A percentile compares a stretch with the other conserved stretches of the same genome.
These are phyloP conservation scores for Sebastiscus albofasciatus DNA, from an alignment of 2,797 vertebrate species.

Conservation along the genomic window DNA sequence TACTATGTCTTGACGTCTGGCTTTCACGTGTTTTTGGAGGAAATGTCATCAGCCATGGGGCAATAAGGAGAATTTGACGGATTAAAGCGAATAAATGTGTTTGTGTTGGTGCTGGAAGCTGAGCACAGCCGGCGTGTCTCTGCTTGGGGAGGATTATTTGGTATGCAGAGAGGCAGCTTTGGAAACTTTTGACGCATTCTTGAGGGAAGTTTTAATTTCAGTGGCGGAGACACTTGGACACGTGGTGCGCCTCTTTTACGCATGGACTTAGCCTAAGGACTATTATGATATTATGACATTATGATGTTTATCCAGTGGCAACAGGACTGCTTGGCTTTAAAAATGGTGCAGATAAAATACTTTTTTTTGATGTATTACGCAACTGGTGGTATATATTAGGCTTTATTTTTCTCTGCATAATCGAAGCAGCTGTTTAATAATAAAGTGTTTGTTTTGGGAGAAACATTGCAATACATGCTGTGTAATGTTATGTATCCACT, in stretches of 20 bases:
- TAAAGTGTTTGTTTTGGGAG: neutral
- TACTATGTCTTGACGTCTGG: constrained; percentile 66
- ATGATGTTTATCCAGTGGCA: neutral
- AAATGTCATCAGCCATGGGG: constrained; percentile 57
- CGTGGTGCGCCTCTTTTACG: constrained; percentile 63
- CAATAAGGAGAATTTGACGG: neutral
- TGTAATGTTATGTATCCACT: constrained; percentile 27
- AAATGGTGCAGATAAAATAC: neutral
- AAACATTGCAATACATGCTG: neutral
- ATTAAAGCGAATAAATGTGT: neutral
- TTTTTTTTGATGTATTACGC: neutral
- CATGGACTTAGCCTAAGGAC: constrained; percentile 44
- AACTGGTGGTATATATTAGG: neutral
- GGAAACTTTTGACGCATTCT: constrained; percentile 78
- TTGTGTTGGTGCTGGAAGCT: neutral
- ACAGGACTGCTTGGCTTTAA: neutral
- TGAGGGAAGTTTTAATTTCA: constrained; percentile 64
- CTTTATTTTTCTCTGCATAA: neutral
- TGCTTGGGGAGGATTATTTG: constrained; percentile 47
- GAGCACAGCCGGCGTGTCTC: constrained; percentile 15
- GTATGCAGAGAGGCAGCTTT: constrained; percentile 61
- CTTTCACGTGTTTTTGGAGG: constrained; percentile 80
- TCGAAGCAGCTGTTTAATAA: neutral
- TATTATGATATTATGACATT: constrained; percentile 14
- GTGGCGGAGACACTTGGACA: constrained; percentile 56